Evolutionary conservation across 2,888 invertebrate species (phyloP).

Genomic region (Erebia aethiops): DNA sequence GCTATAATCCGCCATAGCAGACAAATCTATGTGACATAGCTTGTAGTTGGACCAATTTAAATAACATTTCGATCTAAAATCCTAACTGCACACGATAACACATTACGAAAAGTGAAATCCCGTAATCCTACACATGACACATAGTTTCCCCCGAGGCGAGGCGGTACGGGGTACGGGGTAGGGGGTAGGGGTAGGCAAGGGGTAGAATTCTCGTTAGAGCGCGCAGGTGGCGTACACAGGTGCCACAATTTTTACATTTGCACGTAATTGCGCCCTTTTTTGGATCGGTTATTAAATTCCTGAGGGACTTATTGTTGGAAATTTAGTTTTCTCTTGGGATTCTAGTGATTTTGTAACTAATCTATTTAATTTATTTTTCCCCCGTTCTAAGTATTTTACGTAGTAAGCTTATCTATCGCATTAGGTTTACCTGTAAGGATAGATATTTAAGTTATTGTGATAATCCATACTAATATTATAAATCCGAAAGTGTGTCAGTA

Average conservation of each 20-base stretch:
- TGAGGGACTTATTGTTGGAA: background rate
- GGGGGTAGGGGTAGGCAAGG: constrained; percentile 3
- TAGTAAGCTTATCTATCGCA: no score
- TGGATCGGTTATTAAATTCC: constrained; percentile 22
- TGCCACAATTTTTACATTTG: constrained; percentile 45
- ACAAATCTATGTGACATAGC: no score
- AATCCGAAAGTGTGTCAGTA: no score
- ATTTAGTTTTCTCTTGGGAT: no score
- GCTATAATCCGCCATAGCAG: no score
- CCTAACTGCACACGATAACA: constrained; percentile 11
- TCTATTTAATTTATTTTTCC: no score
- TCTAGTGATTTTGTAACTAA: no score
- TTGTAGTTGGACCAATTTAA: background rate
- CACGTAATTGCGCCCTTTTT: constrained; percentile 49
- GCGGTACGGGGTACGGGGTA: constrained; percentile 2
- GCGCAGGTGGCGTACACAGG: constrained; percentile 44
- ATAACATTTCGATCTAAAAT: constrained; percentile 14
- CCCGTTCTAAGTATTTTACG: no score
- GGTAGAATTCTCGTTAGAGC: constrained; percentile 43
- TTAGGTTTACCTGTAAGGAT: no score
- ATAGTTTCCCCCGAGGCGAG: constrained; percentile 19
- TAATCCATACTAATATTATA: no score
- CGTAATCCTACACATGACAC: constrained; percentile 24
- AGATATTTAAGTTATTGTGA: no score
- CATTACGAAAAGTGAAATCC: constrained; percentile 20